phyloP scores from a whole-genome alignment of 2,797 vertebrate species.

The Spinibarbus caldwelli region DNA sequence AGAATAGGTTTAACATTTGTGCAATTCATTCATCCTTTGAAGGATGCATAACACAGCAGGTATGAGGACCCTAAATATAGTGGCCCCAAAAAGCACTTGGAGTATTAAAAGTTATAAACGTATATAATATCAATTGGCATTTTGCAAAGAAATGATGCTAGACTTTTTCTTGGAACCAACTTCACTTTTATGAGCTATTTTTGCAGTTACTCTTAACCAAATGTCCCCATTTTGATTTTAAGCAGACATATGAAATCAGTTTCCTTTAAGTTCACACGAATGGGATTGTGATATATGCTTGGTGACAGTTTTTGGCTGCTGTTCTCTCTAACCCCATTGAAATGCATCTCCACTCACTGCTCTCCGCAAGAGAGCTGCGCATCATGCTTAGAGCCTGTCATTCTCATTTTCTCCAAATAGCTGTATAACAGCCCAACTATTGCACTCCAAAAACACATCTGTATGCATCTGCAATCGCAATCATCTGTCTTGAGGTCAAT shows the following conservation, averaged over 20 bases:
- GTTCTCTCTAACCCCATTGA: conserved; percentile 44
- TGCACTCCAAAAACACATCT: background rate
- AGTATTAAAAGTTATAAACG: background rate
- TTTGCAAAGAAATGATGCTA: background rate
- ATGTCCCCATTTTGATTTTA: background rate
- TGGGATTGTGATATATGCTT: background rate
- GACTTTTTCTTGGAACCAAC: background rate
- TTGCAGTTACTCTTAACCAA: background rate
- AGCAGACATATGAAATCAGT: background rate
- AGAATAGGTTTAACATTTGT: conserved; percentile 6
- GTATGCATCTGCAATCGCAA: background rate
- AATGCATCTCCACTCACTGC: conserved; percentile 53
- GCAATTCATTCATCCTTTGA: background rate
- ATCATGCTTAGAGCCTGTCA: conserved; percentile 13
- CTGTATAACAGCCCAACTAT: background rate
- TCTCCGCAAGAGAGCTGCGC: background rate
- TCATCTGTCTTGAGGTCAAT: background rate
- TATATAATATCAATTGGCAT: background rate
- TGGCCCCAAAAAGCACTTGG: background rate
- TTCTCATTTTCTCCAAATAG: conserved; percentile 18
- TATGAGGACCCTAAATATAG: background rate
- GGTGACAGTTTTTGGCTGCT: conserved; percentile 22
- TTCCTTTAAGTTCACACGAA: background rate
- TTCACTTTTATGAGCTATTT: background rate
- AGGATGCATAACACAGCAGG: too few species aligned